Evolutionary conservation across 2,797 vertebrate species (phyloP), one percentile per base, ranked within the genome.

Genomic region (Diplodus puntazzo): DNA sequence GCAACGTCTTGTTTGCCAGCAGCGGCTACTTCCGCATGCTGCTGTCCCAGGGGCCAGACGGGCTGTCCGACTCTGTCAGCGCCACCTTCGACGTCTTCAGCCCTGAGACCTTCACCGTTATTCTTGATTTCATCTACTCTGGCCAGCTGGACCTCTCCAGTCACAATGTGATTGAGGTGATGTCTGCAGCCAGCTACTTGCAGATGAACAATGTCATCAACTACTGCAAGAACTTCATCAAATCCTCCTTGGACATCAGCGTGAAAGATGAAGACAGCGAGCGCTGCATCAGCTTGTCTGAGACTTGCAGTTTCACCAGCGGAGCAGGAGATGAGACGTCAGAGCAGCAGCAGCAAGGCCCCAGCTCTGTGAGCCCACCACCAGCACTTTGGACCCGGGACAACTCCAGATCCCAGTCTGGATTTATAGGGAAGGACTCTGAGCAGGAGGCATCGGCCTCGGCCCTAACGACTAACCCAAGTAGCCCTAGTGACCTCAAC

Each of bases 1-100:
- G 98, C 42, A 99, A 99, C 60, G 96, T 99, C 53, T 81, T 99
- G 27, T 99, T 97, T 8, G 98, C 97, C 81, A 98, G 98, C 89
- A 99, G 98, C 0, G 98, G 98, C 85, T 99, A 99, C 89, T 99
- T 99, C 93, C 97, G 98, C 73, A 99, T 99, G 98, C 94, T 99
- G 77, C 94, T 99, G 25, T 97, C 97, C 0, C 97, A 98, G 85
- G 92, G 95, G 70, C 94, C 93, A 59, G 96, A 49, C 77, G 94
- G 90, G 73, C 84, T 92, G 75, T 79, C 88, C 0, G 96, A 97
- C 71, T 95, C 97, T 0, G 95, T 97, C 0, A 97, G 94, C 0
- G 97, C 98, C 20, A 98, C 97, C 0, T 99, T 99, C 55, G 98
- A 99, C 50, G 97, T 96, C 2, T 99, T 99, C 89, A 97, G 96